Base-by-base conservation (phyloP, 2,797 vertebrate species). In the Oreochromis mossambicus region DNA sequence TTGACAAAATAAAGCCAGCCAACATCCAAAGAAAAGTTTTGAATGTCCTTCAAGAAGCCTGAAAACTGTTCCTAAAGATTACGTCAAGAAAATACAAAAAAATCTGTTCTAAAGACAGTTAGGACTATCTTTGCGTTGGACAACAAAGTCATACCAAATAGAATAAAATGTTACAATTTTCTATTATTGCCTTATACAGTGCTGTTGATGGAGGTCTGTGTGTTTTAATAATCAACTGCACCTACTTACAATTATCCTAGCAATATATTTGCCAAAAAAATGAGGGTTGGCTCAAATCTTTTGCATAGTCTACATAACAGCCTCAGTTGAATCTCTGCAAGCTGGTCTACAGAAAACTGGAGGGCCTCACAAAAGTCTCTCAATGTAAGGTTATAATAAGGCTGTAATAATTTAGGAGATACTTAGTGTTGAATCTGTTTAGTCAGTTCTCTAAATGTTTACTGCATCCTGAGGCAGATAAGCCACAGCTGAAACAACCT, bases 341-440 rank as follows among this genome's bases (percentile, higher is more conserved):
- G 29, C 68, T 61, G 32, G 17, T 32, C 41, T 43, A 3, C n/a
- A 83, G 50, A 29, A 48, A 55, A 79, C 36, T 73, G 5, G 1
- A 61, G 15, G 48, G 1, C 41, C 15, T 78, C 52, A 13, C 11
- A 12, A 80, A 78, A 77, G 19, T 17, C 6, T 51, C 26, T 52
- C 29, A 41, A 3, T 1, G 43, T 52, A 11, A 54, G 14, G 34
- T 68, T 54, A 19, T 54, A 83, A 73, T 68, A 50, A 63, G 79
- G 77, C 8, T 63, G 36, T 68, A 82, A 68, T 52, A 41, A 36
- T 86, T 32, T 73, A 55, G n/a, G 54, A 70, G 63, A 82, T 6
- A 48, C 11, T 83, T 15, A 15, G 15, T 78, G 77, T 38, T 26
- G 43, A 83, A 79, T 83, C 12, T 46, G 17, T 70, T 78, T 52